Evolutionary conservation across 2,113 vertebrate species (phyloP).

Genomic region (Paratilapia polleni): DNA sequence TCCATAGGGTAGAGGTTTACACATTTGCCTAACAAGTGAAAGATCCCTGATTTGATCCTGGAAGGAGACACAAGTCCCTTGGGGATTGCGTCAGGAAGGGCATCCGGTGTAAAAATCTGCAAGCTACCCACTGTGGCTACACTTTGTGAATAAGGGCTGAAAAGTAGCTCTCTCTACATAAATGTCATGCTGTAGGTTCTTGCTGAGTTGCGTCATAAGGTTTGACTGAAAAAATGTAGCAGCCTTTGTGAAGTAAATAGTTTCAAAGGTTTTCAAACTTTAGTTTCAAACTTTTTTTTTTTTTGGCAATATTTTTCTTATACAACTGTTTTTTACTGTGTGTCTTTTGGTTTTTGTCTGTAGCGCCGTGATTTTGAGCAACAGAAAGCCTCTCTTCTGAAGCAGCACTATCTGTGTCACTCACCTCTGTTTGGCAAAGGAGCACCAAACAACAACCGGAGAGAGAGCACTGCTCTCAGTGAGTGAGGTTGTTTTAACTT

Average conservation of each 20-base stretch:
- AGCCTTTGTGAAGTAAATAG: neutral
- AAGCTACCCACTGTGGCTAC: too few relatives aligned
- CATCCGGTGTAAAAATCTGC: too few relatives aligned
- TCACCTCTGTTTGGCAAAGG: constrained; percentile 46
- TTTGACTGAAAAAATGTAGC: neutral
- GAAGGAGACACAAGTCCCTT: too few relatives aligned
- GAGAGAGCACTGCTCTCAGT: constrained; percentile 58
- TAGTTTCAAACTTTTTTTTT: too few relatives aligned
- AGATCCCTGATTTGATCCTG: too few relatives aligned
- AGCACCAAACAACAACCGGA: neutral
- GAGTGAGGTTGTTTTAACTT: constrained; percentile 19
- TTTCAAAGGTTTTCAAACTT: neutral
- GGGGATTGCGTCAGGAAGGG: too few relatives aligned
- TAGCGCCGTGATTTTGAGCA: constrained; percentile 81
- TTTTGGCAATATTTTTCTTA: too few relatives aligned
- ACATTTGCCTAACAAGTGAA: too few relatives aligned
- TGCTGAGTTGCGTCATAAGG: neutral
- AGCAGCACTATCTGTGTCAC: constrained; percentile 77
- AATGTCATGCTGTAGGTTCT: neutral
- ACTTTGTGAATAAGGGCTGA: too few relatives aligned
- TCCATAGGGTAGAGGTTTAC: too few relatives aligned
- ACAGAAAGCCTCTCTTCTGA: constrained; percentile 72
- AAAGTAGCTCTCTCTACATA: neutral
- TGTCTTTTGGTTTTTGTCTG: neutral
- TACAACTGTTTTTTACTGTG: neutral